Conservation (phyloP, 2,888 invertebrate species). For the Cataglyphis altisquamis region DNA sequence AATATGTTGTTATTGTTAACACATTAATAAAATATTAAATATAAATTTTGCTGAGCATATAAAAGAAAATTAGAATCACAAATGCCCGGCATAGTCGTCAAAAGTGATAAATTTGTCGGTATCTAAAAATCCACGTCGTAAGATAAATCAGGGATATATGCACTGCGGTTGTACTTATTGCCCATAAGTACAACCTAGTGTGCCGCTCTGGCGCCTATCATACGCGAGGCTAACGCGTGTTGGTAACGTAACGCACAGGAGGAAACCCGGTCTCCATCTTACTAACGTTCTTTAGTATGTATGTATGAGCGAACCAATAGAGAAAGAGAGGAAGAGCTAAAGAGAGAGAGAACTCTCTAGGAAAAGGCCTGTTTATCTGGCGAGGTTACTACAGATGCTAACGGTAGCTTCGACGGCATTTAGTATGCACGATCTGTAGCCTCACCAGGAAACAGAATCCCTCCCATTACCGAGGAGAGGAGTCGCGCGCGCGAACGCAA, state of each 20-base stretch:
- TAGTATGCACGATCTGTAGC: conserved; percentile 83
- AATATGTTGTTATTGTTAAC: neutral
- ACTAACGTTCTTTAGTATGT: neutral
- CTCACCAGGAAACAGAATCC: conserved; percentile 83
- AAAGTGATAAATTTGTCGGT: neutral
- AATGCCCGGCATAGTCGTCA: neutral
- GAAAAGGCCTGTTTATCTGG: conserved; percentile 53
- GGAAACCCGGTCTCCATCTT: conserved; percentile 7
- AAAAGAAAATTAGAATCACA: neutral
- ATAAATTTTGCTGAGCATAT: neutral
- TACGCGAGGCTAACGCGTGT: conserved; percentile 23
- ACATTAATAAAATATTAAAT: neutral
- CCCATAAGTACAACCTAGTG: conserved; percentile 30
- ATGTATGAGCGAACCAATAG: conserved; percentile 12
- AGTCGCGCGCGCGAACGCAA: conserved; percentile 41
- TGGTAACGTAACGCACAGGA: neutral
- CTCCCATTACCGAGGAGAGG: conserved; percentile 77
- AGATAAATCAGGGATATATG: conserved; percentile 27
- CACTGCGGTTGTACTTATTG: conserved; percentile 27
- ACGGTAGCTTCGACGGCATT: conserved; percentile 78
- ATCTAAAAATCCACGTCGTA: conserved; percentile 28
- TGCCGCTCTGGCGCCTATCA: conserved; percentile 38
- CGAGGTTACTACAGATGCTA: conserved; percentile 62
- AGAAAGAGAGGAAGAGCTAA: neutral
- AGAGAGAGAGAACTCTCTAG: conserved; percentile 17